A percentile compares a stretch with the other conserved stretches of the same genome.
phyloP scores from a whole-genome alignment of 2,113 vertebrate species.

The Pterocles burchelli region DNA sequence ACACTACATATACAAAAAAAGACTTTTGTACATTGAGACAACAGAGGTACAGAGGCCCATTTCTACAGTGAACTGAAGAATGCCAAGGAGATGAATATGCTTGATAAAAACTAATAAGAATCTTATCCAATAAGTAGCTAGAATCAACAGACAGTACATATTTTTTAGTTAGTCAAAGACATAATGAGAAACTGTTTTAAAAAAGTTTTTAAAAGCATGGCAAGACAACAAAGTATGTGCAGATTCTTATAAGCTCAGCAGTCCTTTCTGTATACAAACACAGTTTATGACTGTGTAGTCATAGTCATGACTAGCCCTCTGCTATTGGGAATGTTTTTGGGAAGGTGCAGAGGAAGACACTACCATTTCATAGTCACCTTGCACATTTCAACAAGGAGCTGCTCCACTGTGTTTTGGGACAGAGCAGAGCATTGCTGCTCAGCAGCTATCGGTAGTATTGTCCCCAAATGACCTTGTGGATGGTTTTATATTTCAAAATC shows the following conservation, averaged over 20 bases:
- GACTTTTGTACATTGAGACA: neutral
- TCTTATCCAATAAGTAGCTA: neutral
- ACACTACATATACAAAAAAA: neutral
- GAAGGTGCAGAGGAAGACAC: neutral
- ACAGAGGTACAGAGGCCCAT: neutral
- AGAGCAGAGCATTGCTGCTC: neutral
- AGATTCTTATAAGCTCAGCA: neutral
- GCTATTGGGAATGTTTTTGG: no score
- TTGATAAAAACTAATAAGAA: neutral
- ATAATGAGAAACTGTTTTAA: neutral
- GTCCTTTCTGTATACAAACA: neutral
- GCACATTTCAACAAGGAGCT: neutral
- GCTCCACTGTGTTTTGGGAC: neutral
- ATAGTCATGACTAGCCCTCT: no score
- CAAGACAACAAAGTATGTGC: neutral
- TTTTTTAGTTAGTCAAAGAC: neutral
- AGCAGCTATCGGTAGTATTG: neutral
- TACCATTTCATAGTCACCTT: neutral
- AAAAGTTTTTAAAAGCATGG: neutral
- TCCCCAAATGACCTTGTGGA: neutral
- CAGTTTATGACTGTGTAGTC: neutral
- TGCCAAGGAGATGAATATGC: neutral
- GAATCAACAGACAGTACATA: neutral
- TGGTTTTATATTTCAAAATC: constrained; percentile 15
- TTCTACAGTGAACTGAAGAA: neutral